Conservation (phyloP, 2,113 vertebrate genomes). For the Cyphomyrus plagiostoma region DNA sequence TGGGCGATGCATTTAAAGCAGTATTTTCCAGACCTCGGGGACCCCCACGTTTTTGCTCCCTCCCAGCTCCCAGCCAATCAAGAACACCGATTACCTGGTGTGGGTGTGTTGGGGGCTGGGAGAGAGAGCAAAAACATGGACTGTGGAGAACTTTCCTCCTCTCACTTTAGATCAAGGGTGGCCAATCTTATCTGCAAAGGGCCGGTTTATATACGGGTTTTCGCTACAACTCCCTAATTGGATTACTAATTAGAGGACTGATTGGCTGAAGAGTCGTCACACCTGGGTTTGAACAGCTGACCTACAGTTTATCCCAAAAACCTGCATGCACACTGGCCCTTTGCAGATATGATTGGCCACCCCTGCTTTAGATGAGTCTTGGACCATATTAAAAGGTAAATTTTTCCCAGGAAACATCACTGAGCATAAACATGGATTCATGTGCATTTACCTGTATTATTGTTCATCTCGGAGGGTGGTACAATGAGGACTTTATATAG, state of each 20-base stretch:
- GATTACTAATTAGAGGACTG: too few species aligned
- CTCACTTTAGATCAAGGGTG: neutral
- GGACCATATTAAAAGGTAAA: too few species aligned
- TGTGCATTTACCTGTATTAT: neutral
- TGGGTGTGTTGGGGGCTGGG: neutral
- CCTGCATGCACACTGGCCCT: too few species aligned
- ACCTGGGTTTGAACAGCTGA: neutral
- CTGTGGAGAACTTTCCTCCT: neutral
- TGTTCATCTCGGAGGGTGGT: neutral
- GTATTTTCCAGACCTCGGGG: neutral
- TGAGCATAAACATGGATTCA: neutral
- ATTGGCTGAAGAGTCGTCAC: too few species aligned
- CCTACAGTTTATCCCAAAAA: too few species aligned
- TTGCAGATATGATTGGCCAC: too few species aligned
- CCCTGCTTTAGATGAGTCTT: too few species aligned
- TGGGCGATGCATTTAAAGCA: neutral
- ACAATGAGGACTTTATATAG: neutral
- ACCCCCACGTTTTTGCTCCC: neutral
- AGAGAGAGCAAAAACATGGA: neutral
- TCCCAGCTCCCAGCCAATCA: neutral
- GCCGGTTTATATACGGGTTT: too few species aligned
- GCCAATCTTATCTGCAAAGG: too few species aligned
- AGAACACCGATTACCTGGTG: neutral
- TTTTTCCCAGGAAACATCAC: neutral
- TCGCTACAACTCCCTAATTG: too few species aligned